These are phyloP conservation scores for Tetramorium simillimum DNA, from an alignment of 1,140 invertebrate genomes.

Conservation along the genomic window DNA sequence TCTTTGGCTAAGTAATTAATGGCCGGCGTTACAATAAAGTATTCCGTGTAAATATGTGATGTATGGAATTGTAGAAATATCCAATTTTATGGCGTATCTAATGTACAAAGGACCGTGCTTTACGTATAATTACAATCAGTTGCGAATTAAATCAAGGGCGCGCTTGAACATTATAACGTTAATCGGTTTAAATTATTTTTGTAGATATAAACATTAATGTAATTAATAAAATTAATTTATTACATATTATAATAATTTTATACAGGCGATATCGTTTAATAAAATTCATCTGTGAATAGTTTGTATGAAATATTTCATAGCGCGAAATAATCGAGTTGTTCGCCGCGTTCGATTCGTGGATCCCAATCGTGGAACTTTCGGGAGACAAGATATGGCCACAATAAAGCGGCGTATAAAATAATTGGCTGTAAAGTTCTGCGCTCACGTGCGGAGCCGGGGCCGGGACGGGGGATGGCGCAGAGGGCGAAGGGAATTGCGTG, in stretches of 20 bases:
- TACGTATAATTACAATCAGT: background rate
- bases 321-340: conserved; percentile 41
- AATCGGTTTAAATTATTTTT: background rate
- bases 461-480: background rate
- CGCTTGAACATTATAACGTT: background rate
- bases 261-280: conserved; percentile 9
- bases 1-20: conserved; percentile 54
- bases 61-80: background rate
- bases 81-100: background rate
- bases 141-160: background rate
- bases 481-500: conserved; percentile 53
- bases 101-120: background rate
- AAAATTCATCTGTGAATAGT: background rate
- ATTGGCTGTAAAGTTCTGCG: conserved; percentile 79
- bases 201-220: background rate
- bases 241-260: background rate
- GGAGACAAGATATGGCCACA: conserved; percentile 65
- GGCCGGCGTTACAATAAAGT: conserved; percentile 35
- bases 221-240: background rate
- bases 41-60: conserved; percentile 23
- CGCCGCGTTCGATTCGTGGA: conserved; percentile 45
- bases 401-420: conserved; percentile 83
- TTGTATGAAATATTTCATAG: background rate
- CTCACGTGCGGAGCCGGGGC: conserved; percentile 34
- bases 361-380: conserved; percentile 57